A percentile compares a stretch with the other conserved stretches of the same genome.
Conservation (phyloP, 2,797 vertebrate species). For the Vultur gryphus region DNA sequence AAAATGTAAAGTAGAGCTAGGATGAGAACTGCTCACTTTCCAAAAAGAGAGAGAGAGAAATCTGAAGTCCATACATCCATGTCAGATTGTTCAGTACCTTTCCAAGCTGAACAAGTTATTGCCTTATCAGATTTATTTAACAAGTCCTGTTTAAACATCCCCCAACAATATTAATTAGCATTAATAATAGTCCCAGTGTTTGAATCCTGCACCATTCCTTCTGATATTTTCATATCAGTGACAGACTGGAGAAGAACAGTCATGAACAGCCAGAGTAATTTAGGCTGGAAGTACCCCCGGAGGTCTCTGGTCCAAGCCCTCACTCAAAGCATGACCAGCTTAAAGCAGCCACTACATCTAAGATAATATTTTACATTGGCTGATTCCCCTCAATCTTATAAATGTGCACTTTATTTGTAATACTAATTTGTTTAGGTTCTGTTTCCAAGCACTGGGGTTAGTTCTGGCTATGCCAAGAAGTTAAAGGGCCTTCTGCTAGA, state of each 20-base stretch:
- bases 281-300: background rate
- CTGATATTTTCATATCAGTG: background rate
- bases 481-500: background rate
- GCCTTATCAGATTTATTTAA: background rate
- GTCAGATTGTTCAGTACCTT: background rate
- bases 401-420: background rate
- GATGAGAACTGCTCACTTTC: background rate
- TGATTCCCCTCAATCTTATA: background rate
- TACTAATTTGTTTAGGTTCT: background rate
- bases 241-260: background rate
- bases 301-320: background rate
- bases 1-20: background rate
- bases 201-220: background rate
- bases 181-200: background rate
- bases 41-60: background rate
- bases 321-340: background rate
- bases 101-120: background rate
- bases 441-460: background rate
- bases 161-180: background rate
- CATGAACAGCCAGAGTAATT: background rate
- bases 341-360: background rate
- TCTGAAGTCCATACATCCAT: background rate
- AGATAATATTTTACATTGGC: background rate
- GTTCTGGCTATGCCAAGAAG: background rate
- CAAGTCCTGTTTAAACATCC: background rate